Evolutionary conservation across 2,888 invertebrate genomes (phyloP), one percentile per base, ranked within the genome.

Genomic region (Lithophane ornitopus): DNA sequence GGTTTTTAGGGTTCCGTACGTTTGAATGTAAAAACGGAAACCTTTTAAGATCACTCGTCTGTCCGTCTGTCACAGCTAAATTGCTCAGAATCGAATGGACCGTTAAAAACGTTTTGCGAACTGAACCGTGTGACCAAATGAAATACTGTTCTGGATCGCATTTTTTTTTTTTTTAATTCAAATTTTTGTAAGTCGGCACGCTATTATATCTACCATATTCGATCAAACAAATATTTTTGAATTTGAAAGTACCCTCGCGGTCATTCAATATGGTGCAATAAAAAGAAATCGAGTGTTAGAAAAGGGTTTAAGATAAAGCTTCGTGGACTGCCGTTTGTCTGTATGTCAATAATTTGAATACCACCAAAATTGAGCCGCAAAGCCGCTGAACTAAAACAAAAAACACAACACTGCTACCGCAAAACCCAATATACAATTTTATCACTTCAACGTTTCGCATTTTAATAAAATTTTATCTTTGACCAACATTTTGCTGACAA

Each of bases 401-500:
- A 73, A 63, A 44, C 14, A 9, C 34, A 82, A 34, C 34, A 59
- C 59, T 52, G 65, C 65, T 22, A 56, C 41, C 54, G 14, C 16
- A 63, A 74, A 74, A 63, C 44, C 28, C 22, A 59, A 56, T 41
- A 74, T 65, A 69, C 69, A 70, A 46, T 63, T 69, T 78, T 58
- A 82, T 41, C 19, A 46, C 19, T 56, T 26, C 39, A 56, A 44
- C 56, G 22, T 65, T 39, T 22, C 44, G n/a, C n/a, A 54, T 49
- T 67, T 81, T 56, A 58, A 74, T 85, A 70, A 70, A 70, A 67
- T 70, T 67, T 75, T 76, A 75, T 54, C 41, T 46, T 61, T 34
- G 49, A 59, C 52, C 46, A 69, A 82, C 62, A 56, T 70, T 70
- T 70, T 39, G 68, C 82, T 72, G 78, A 76, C 86, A 75, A 66